Base-by-base conservation (phyloP, 1,140 invertebrate genomes). In the Gryon sp. region DNA sequence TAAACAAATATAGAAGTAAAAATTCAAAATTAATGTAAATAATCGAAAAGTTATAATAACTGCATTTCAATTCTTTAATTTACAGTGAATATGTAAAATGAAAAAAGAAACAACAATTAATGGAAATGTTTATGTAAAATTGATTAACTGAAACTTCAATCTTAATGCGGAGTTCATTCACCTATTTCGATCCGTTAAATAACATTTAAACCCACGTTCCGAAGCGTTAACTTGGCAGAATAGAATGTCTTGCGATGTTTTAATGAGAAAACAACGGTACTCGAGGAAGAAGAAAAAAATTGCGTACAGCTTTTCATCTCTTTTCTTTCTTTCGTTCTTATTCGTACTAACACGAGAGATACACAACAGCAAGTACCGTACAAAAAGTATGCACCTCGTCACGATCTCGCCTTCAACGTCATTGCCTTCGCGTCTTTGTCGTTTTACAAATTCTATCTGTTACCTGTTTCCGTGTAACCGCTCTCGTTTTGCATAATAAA, bases 181-280 rank as follows among this genome's bases (percentile, higher is more conserved):
- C 52, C 52, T 41, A 30, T 41, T 53, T 55, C 8, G 20, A 38
- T 24, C 50, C 34, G 34, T 40, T 53, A 53, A 53, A 40, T 53
- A 53, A 53, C 50, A 34, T 50, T 19, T 2, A 22, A 36, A 48
- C 7, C 26, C 15, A n/a, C 15, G 45, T 32, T 19, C 22, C 26
- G 45, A 6, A 32, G 26, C 45, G 15, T 48, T 16, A 48, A 48
- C 43, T 19, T 4, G 7, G 9, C 26, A 5, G 11, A 3, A 12
- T 12, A 32, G 9, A 48, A 19, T 48, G 30, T 32, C 45, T 32
- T 32, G 6, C 28, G n/a, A 50, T 12, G 6, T 19, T 41, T 43
- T 11, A 43, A 43, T 32, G 38, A n/a, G 20, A 57, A 57, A 57
- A 57, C 26, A 57, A 57, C 36, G 53, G 53, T 57, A 57, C 32